Evolutionary conservation across 2,888 invertebrate species (phyloP).

Genomic region (Drosophila pseudotakahashii): DNA sequence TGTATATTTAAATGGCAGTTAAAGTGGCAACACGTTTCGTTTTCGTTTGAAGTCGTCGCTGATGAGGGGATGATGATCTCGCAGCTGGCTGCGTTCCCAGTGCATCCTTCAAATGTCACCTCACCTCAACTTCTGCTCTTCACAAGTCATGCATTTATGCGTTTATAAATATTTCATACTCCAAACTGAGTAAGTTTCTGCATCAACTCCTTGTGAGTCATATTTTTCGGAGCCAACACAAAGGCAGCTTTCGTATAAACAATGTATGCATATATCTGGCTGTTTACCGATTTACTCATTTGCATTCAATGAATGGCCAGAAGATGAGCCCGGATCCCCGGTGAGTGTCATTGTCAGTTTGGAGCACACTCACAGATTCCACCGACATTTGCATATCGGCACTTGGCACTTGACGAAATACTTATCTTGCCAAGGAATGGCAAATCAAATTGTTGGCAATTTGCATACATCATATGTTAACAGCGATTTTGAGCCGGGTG

Average conservation of each 20-base stretch:
- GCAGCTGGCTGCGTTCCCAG: slow-evolving; percentile 20
- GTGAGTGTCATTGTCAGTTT: slow-evolving; percentile 62
- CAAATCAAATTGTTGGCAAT: slow-evolving; percentile 75
- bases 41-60: slow-evolving; percentile 72
- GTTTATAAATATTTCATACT: slow-evolving; percentile 78
- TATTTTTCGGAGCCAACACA: slow-evolving; percentile 54
- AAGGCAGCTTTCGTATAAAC: slow-evolving; percentile 35
- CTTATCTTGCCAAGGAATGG: slow-evolving; percentile 56
- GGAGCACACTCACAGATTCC: slow-evolving; percentile 43
- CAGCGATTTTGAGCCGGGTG: slow-evolving; percentile 45
- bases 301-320: slow-evolving; percentile 65
- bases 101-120: slow-evolving; percentile 13
- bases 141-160: slow-evolving; percentile 52
- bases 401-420: slow-evolving; percentile 61
- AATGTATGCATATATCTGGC: slow-evolving; percentile 43
- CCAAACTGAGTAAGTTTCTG: slow-evolving; percentile 50
- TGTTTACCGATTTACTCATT: slow-evolving; percentile 60
- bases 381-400: slow-evolving; percentile 61
- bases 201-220: slow-evolving; percentile 61
- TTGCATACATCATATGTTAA: slow-evolving; percentile 68
- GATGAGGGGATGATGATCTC: slow-evolving; percentile 32
- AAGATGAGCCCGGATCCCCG: slow-evolving; percentile 52
- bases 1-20: slow-evolving; percentile 80
- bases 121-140: not conserved
- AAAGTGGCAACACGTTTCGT: slow-evolving; percentile 79